Evolutionary conservation across 2,113 vertebrate species (phyloP).

Genomic region (Gnathonemus echidnorhynchus): DNA sequence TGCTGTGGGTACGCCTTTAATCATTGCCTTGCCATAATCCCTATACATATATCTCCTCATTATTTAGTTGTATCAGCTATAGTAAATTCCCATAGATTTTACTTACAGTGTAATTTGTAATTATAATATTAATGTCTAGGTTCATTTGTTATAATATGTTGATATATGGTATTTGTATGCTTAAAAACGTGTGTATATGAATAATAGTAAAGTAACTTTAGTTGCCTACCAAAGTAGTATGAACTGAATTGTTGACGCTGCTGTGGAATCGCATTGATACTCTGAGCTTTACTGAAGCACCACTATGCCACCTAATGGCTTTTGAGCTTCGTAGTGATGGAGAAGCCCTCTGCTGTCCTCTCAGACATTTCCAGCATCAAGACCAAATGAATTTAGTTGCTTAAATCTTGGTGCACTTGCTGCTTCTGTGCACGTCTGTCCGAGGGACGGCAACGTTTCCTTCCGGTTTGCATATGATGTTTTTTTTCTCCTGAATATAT

Average conservation of each 20-base stretch:
- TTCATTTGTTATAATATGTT: slow-evolving; percentile 9
- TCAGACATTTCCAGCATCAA: slow-evolving; percentile 59
- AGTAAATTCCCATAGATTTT: slow-evolving; percentile 57
- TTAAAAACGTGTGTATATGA: slow-evolving; percentile 43
- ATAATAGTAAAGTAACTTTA: slow-evolving; percentile 60
- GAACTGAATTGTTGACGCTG: slow-evolving; percentile 57
- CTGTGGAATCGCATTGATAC: slow-evolving; percentile 56
- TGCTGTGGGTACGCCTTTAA: background rate
- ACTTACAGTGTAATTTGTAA: slow-evolving; percentile 62
- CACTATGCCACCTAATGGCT: slow-evolving; percentile 60
- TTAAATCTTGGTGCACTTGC: slow-evolving; percentile 47
- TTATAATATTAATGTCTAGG: slow-evolving; percentile 61
- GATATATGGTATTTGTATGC: slow-evolving; percentile 33
- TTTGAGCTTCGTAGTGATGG: slow-evolving; percentile 37
- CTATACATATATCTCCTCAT: background rate
- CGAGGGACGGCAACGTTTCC: background rate
- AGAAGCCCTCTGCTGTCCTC: slow-evolving; percentile 34
- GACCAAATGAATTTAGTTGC: slow-evolving; percentile 60
- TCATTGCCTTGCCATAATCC: background rate
- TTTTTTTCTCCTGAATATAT: background rate
- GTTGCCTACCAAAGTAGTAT: slow-evolving; percentile 57
- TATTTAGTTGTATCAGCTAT: background rate
- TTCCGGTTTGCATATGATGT: background rate
- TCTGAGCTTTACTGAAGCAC: slow-evolving; percentile 55
- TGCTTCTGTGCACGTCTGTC: slow-evolving; percentile 44